A percentile compares a stretch with the other conserved stretches of the same genome.
Conservation (phyloP, 2,888 invertebrate species). For the Aethes cnicana region DNA sequence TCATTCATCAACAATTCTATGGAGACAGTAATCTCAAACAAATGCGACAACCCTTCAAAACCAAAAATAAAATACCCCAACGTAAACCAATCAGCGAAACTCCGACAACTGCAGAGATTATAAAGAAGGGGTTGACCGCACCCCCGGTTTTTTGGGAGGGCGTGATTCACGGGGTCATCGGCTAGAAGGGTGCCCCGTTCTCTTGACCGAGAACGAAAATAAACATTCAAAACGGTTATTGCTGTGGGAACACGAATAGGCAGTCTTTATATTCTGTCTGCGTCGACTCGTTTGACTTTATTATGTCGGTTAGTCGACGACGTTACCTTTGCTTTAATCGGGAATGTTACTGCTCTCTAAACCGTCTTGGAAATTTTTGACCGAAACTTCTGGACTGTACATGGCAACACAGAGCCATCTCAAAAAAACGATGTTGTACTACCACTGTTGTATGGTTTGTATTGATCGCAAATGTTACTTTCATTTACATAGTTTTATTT, state of each 20-base stretch:
- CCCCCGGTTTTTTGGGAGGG: slow-evolving; percentile 33
- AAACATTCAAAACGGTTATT: slow-evolving; percentile 27
- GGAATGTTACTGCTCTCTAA: too few species aligned
- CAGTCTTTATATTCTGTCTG: not conserved
- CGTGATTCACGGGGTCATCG: slow-evolving; percentile 37
- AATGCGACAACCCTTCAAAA: too few species aligned
- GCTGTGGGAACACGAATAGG: slow-evolving; percentile 17
- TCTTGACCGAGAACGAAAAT: slow-evolving; percentile 29
- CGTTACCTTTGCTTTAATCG: too few species aligned
- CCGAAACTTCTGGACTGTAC: too few species aligned
- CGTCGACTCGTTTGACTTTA: not conserved
- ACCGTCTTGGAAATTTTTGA: too few species aligned
- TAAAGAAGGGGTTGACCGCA: slow-evolving; percentile 44
- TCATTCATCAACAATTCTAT: too few species aligned
- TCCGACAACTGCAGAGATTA: slow-evolving; percentile 19
- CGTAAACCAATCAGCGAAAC: slow-evolving; percentile 24
- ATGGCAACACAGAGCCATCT: too few species aligned
- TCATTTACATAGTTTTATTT: too few species aligned
- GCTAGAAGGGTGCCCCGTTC: slow-evolving; percentile 28
- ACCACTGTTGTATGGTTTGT: too few species aligned
- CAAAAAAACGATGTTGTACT: too few species aligned
- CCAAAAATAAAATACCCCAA: not conserved
- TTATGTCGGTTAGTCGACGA: not conserved
- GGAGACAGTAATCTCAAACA: too few species aligned
- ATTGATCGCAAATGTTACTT: too few species aligned